Evolutionary conservation across 2,888 invertebrate species (phyloP).

Genomic region (Caenorhabditis sulstoni): DNA sequence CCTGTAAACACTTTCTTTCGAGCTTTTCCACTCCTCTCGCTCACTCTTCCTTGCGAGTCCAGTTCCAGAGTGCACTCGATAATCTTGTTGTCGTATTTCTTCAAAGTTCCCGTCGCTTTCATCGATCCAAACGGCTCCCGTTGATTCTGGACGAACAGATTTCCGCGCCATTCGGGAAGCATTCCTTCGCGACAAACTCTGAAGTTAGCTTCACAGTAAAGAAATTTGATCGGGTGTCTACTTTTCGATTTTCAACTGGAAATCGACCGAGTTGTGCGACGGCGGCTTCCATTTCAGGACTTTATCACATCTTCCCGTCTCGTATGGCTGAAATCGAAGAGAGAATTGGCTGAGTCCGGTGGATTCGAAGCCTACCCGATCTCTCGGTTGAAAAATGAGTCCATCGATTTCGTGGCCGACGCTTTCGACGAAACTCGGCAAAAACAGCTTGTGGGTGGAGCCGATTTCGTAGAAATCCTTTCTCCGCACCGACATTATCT

Average conservation of each 20-base stretch:
- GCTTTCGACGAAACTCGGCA: slow-evolving; percentile 89
- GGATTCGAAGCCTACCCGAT: slow-evolving; percentile 87
- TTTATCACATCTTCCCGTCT: slow-evolving; percentile 88
- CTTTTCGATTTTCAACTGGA: slow-evolving; percentile 89
- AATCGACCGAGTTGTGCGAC: slow-evolving; percentile 95
- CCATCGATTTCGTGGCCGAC: slow-evolving; percentile 97
- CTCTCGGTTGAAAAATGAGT: slow-evolving; percentile 94
- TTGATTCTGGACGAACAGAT: slow-evolving; percentile 79
- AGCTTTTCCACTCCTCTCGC: no score
- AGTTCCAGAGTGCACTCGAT: slow-evolving; percentile 88
- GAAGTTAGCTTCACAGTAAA: background rate
- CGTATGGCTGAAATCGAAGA: slow-evolving; percentile 86
- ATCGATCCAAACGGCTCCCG: slow-evolving; percentile 87
- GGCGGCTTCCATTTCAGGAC: slow-evolving; percentile 98
- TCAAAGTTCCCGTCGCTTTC: slow-evolving; percentile 87
- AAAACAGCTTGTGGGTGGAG: slow-evolving; percentile 70
- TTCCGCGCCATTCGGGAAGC: slow-evolving; percentile 81
- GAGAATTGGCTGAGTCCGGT: no score
- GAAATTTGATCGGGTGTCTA: slow-evolving; percentile 40
- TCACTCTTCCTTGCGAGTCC: slow-evolving; percentile 39
- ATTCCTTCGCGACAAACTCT: slow-evolving; percentile 62
- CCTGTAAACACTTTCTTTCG: slow-evolving; percentile 42
- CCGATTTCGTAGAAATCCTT: slow-evolving; percentile 85
- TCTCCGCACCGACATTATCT: slow-evolving; percentile 84
- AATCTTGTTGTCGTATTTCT: slow-evolving; percentile 91